Evolutionary conservation across 2,113 vertebrate species (phyloP).

Genomic region (Myiagra hebetior): DNA sequence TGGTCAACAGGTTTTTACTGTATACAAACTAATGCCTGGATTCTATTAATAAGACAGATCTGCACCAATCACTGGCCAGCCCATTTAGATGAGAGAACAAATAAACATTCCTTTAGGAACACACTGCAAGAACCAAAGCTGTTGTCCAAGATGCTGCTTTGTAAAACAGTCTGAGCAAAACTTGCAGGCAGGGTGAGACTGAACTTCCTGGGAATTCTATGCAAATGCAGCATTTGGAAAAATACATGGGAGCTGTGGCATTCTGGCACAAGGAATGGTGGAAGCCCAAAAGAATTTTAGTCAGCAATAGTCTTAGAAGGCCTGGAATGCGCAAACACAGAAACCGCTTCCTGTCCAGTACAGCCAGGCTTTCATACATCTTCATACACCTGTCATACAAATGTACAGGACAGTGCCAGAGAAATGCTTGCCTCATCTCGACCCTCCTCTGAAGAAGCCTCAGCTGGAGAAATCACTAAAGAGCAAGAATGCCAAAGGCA

Average conservation of each 20-base stretch:
- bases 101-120: neutral
- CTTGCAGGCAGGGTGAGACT: neutral
- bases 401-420: neutral
- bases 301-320: neutral
- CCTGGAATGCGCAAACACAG: neutral
- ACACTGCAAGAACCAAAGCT: neutral
- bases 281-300: neutral
- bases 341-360: neutral
- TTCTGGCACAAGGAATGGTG: neutral
- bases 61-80: neutral
- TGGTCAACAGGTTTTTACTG: neutral
- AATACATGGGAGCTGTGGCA: neutral
- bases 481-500: neutral
- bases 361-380: neutral
- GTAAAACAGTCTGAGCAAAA: neutral
- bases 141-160: neutral
- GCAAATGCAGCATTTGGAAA: neutral
- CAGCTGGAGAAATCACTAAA: neutral
- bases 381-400: neutral
- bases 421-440: neutral
- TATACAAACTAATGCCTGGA: neutral
- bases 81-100: neutral
- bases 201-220: neutral
- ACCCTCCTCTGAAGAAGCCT: neutral
- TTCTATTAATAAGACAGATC: neutral